Evolutionary conservation across 1,140 invertebrate genomes (phyloP).

Genomic region (Drosophila ohnishii): DNA sequence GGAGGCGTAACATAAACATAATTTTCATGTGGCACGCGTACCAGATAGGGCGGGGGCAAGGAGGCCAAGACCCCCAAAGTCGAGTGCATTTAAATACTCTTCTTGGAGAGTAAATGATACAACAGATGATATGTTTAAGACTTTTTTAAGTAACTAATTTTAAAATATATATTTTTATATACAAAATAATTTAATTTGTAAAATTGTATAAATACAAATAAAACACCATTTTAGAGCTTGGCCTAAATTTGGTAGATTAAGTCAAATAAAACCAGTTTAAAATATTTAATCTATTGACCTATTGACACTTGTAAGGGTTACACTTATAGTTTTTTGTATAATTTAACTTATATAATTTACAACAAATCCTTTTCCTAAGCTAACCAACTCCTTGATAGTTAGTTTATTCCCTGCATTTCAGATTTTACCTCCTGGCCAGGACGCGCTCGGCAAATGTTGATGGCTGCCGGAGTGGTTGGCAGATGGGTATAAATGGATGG

Average conservation of each 20-base stretch:
- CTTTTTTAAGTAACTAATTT: not conserved
- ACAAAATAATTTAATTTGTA: not conserved
- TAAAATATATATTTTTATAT: not conserved
- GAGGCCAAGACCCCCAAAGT: constrained; percentile 27
- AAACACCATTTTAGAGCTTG: not conserved
- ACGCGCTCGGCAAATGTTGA: constrained; percentile 30
- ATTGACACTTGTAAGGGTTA: not conserved
- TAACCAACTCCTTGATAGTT: not conserved
- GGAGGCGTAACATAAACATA: constrained; percentile 68
- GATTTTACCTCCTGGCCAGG: constrained; percentile 25
- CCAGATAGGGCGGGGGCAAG: constrained; percentile 27
- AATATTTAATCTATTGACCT: not conserved
- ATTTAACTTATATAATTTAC: not conserved
- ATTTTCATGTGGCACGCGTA: constrained; percentile 74
- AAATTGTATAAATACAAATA: not conserved
- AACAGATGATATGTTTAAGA: not conserved
- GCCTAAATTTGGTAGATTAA: no score
- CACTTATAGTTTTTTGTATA: no score
- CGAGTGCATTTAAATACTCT: constrained; percentile 27
- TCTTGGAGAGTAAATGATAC: no score
- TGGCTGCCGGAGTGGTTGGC: constrained; percentile 27
- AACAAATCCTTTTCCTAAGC: not conserved
- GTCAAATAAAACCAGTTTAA: no score
- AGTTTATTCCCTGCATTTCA: constrained; percentile 1
- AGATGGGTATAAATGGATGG: constrained; percentile 16